Evolutionary conservation across 2,888 invertebrate genomes (phyloP).

Genomic region (Leptinotarsa rubiginosa): DNA sequence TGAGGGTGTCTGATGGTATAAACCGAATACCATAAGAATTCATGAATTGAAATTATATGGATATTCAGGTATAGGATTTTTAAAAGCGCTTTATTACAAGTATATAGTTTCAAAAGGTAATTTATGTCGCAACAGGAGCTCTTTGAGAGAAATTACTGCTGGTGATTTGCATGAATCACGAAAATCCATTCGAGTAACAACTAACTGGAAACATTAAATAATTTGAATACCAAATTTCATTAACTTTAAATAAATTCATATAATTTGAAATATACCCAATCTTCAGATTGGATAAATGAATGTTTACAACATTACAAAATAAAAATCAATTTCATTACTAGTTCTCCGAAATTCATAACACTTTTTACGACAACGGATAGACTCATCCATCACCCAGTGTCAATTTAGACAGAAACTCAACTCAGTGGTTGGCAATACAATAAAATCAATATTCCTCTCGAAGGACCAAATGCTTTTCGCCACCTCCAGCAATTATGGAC

Average conservation of each 20-base stretch:
- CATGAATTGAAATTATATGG: no score
- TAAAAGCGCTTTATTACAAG: no score
- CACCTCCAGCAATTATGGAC: constrained; percentile 10
- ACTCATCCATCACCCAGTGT: not conserved
- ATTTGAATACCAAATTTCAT: not conserved
- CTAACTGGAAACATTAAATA: not conserved
- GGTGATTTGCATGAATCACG: constrained; percentile 7
- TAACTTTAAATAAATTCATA: not conserved
- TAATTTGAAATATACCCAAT: not conserved
- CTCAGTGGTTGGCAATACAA: not conserved
- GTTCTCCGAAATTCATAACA: not conserved
- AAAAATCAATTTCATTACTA: no score
- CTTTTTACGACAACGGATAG: not conserved
- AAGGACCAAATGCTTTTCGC: not conserved
- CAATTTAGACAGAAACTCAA: not conserved
- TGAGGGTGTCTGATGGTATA: no score
- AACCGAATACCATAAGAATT: no score
- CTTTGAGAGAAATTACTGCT: not conserved
- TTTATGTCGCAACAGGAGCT: not conserved
- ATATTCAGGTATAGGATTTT: no score
- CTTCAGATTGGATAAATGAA: not conserved
- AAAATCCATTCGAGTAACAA: not conserved
- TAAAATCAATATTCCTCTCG: not conserved
- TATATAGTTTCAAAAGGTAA: not conserved
- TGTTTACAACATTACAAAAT: no score